Conservation (phyloP, 2,888 invertebrate species). For the Lasioglossum zephyrum region DNA sequence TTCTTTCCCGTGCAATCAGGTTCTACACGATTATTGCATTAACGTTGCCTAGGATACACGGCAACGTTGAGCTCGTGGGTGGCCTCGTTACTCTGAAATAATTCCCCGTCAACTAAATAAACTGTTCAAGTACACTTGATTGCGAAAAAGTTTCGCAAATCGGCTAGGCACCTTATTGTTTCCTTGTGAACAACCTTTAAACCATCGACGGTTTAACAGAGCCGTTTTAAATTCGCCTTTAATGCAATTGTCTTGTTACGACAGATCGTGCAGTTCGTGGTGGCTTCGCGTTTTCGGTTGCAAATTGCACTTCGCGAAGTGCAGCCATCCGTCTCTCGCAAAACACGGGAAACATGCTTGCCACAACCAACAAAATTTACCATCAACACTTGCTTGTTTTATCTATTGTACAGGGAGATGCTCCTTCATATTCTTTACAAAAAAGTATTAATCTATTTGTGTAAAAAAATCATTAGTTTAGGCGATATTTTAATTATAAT, state of each 20-base stretch:
- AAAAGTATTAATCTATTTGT: too few relatives aligned
- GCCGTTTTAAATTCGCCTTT: conserved; percentile 40
- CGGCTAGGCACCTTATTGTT: conserved; percentile 57
- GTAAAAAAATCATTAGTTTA: too few relatives aligned
- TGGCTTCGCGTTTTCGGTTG: background rate
- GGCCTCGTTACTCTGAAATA: conserved; percentile 63
- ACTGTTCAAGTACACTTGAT: conserved; percentile 46
- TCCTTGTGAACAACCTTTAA: conserved; percentile 60
- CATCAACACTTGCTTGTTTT: background rate
- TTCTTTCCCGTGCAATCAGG: conserved; percentile 23
- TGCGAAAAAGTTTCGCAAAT: conserved; percentile 61
- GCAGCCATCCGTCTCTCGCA: background rate
- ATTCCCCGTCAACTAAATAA: conserved; percentile 55
- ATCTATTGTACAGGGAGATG: too few relatives aligned
- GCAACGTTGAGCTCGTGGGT: conserved; percentile 47
- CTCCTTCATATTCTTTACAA: too few relatives aligned
- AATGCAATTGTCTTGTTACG: conserved; percentile 30
- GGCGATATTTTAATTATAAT: too few relatives aligned
- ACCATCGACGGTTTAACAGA: conserved; percentile 28
- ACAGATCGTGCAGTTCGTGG: background rate
- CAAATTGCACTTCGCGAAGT: background rate
- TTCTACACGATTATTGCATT: conserved; percentile 58
- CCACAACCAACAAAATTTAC: background rate
- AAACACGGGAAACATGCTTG: background rate
- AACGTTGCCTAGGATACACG: conserved; percentile 41